Evolutionary conservation across 2,797 vertebrate species (phyloP).

Genomic region (Epinephelus malabaricus): DNA sequence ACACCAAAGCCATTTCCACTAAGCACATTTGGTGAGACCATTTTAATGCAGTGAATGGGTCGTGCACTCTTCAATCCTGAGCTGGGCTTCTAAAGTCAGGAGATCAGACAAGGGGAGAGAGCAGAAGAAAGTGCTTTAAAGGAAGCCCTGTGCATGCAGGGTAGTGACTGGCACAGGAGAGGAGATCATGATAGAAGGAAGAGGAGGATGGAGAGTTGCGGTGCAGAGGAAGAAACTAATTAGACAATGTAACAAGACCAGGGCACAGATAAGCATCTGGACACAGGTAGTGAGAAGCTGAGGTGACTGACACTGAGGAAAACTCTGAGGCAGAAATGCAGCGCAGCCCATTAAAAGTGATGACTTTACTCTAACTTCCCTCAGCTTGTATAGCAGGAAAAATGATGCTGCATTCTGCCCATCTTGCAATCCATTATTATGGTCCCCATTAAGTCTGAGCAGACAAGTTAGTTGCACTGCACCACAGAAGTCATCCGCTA

Average conservation of each 20-base stretch:
- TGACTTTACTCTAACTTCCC: slow-evolving; percentile 8
- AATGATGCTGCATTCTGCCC: background rate
- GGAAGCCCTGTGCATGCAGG: slow-evolving; percentile 1
- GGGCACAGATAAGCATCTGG: slow-evolving; percentile 3
- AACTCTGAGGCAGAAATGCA: background rate
- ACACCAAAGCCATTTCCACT: slow-evolving; percentile 66
- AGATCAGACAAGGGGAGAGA: slow-evolving; percentile 32
- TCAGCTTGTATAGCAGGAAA: slow-evolving; percentile 16
- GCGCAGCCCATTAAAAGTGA: slow-evolving; percentile 22
- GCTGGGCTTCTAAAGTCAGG: slow-evolving; percentile 46
- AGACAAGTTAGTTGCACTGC: slow-evolving; percentile 13
- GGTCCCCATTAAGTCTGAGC: slow-evolving; percentile 14
- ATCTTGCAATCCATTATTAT: slow-evolving; percentile 24
- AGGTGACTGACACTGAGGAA: background rate
- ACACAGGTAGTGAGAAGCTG: slow-evolving; percentile 7
- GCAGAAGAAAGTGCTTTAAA: background rate
- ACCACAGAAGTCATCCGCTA: background rate
- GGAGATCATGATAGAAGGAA: background rate
- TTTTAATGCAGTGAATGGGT: slow-evolving; percentile 61
- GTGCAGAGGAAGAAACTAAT: slow-evolving; percentile 11
- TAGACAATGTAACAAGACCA: slow-evolving; percentile 10
- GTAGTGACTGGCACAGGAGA: background rate
- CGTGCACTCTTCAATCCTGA: slow-evolving; percentile 44
- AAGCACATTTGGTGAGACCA: slow-evolving; percentile 70
- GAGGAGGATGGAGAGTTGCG: slow-evolving; percentile 15